Percentiles rank a stretch among this genome's conserved stretches.
Conservation (phyloP, 2,797 vertebrate genomes). For the Tauraco hartlaubi region DNA sequence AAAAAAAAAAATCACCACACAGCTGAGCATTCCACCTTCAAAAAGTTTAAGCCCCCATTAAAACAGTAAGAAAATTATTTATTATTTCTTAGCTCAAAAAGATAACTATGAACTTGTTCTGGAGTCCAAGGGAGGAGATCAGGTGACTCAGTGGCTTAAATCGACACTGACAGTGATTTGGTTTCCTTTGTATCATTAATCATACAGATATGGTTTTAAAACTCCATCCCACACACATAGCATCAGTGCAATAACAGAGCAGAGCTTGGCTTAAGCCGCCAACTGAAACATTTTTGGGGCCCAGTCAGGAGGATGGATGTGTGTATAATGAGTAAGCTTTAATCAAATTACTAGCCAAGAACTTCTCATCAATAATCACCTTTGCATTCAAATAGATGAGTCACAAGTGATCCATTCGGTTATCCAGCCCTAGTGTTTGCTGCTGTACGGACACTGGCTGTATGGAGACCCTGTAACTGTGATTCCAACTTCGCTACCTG, state of each 20-base stretch:
- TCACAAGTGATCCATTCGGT: background rate
- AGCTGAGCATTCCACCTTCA: background rate
- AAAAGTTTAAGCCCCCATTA: background rate
- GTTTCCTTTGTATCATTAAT: background rate
- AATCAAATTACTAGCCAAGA: background rate
- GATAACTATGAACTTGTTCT: background rate
- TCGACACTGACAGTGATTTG: background rate
- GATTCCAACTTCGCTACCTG: background rate
- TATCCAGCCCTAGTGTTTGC: background rate
- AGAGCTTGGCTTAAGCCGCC: background rate
- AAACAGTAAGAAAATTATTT: background rate
- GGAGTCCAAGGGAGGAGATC: background rate
- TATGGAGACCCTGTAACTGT: background rate
- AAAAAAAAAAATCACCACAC: too few relatives aligned
- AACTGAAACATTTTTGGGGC: background rate
- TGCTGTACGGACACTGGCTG: background rate
- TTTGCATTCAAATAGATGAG: slow-evolving; percentile 15
- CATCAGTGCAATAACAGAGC: background rate
- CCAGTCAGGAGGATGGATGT: background rate
- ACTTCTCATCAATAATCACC: background rate
- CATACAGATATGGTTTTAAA: background rate
- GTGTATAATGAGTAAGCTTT: background rate
- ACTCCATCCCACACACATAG: background rate
- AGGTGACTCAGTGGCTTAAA: background rate
- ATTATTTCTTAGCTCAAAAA: background rate